Evolutionary conservation across 2,797 vertebrate genomes (phyloP).

Genomic region (Gymnoscopelus microlampas): DNA sequence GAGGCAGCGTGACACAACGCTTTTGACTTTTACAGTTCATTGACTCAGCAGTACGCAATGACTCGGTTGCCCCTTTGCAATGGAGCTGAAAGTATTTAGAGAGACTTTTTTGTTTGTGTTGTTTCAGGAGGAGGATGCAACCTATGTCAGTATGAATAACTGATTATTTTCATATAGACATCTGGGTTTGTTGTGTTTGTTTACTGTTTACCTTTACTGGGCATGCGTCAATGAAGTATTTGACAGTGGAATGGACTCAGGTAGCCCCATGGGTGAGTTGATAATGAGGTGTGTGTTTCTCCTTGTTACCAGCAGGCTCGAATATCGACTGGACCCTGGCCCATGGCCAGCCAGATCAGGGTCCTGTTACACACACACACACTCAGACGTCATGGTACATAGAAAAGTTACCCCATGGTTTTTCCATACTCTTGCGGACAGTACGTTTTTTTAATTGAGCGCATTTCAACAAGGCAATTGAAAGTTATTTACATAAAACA

Average conservation of each 20-base stretch:
- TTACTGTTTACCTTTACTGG: not conserved
- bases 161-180: no score
- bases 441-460: no score
- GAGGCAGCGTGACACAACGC: constrained; percentile 1
- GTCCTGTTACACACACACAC: constrained; percentile 30
- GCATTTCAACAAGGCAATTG: no score
- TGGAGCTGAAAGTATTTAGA: constrained; percentile 32
- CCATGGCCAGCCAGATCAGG: constrained; percentile 29
- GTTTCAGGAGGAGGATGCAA: not conserved
- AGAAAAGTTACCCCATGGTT: not conserved
- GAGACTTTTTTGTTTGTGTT: not conserved
- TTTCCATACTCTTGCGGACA: no score
- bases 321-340: constrained; percentile 47
- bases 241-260: constrained; percentile 28
- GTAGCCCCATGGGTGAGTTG: constrained; percentile 23
- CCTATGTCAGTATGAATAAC: no score
- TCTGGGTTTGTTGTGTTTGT: not conserved
- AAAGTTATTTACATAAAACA: no score
- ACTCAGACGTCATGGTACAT: constrained; percentile 1
- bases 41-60: constrained; percentile 29
- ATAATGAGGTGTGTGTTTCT: constrained; percentile 34
- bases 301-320: constrained; percentile 28
- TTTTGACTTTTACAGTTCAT: constrained; percentile 30
- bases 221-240: constrained; percentile 19
- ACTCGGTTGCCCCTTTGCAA: constrained; percentile 25